Evolutionary conservation across 1,140 invertebrate genomes (phyloP).

Genomic region (Drosophila pruinosa): DNA sequence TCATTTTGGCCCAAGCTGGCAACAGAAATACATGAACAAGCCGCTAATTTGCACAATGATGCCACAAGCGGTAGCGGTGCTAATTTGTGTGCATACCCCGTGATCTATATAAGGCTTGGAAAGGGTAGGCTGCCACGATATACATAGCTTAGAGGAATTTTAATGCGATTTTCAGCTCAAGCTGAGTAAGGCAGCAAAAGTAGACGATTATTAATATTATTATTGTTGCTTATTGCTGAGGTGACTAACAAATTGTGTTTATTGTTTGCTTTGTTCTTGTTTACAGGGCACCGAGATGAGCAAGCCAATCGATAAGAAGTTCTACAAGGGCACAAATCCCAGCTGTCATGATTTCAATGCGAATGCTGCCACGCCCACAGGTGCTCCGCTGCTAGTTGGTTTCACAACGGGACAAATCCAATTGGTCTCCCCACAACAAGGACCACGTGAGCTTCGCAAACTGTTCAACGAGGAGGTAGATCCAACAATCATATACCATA

Average conservation of each 20-base stretch:
- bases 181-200: too few species aligned
- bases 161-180: too few species aligned
- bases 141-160: too few species aligned
- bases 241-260: neutral
- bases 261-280: neutral
- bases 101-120: neutral
- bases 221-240: neutral
- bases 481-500: neutral
- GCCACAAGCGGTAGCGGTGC: constrained; percentile 3
- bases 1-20: neutral
- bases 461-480: constrained; percentile 98
- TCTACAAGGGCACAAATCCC: constrained; percentile 99
- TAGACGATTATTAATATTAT: neutral
- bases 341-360: constrained; percentile 99
- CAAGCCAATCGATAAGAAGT: constrained; percentile 98
- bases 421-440: constrained; percentile 98
- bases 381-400: constrained; percentile 94
- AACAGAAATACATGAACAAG: constrained; percentile 55
- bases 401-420: constrained; percentile 99
- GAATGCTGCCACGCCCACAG: constrained; percentile 90
- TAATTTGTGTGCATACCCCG: constrained; percentile 23
- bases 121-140: neutral
- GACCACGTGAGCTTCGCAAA: constrained; percentile 97
- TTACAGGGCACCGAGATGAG: constrained; percentile 94
- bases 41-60: constrained; percentile 54